Evolutionary conservation across 2,797 vertebrate genomes (phyloP).

Genomic region (Perodicticus potto): DNA sequence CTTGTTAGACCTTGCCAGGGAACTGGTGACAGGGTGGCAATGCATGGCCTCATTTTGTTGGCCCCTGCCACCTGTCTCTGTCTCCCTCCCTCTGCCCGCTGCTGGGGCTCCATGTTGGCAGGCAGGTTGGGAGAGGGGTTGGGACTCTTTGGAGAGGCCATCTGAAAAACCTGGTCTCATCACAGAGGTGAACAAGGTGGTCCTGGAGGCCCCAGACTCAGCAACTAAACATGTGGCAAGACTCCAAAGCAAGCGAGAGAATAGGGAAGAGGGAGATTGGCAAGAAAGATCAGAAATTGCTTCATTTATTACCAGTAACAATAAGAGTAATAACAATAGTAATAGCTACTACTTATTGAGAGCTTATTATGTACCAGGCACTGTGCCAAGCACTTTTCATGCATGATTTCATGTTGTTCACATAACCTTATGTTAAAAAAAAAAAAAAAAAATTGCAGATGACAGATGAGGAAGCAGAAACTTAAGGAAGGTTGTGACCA

Average conservation of each 20-base stretch:
- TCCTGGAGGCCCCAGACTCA: neutral
- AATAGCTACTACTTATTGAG: slow-evolving; percentile 22
- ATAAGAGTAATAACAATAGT: neutral
- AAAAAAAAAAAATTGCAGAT: neutral
- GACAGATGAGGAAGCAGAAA: slow-evolving; percentile 63
- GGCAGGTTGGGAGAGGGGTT: slow-evolving; percentile 31
- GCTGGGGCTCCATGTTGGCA: slow-evolving; percentile 33
- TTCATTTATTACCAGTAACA: slow-evolving; percentile 12
- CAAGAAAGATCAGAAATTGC: neutral
- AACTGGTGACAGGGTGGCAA: slow-evolving; percentile 56
- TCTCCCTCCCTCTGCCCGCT: slow-evolving; percentile 42
- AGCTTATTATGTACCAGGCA: slow-evolving; percentile 51
- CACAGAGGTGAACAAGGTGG: slow-evolving; percentile 24
- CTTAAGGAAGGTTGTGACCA: slow-evolving; percentile 16
- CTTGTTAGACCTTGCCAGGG: slow-evolving; percentile 70
- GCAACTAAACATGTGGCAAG: neutral
- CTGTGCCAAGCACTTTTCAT: slow-evolving; percentile 25
- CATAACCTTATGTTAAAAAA: neutral
- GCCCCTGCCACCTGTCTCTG: slow-evolving; percentile 32
- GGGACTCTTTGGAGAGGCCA: slow-evolving; percentile 6
- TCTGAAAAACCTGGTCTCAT: slow-evolving; percentile 25
- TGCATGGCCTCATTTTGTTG: slow-evolving; percentile 62
- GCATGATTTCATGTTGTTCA: slow-evolving; percentile 51
- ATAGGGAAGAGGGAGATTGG: neutral
- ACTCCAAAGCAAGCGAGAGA: neutral